Conservation (phyloP, 2,888 invertebrate species). For the Phrixothrix hirtus region DNA sequence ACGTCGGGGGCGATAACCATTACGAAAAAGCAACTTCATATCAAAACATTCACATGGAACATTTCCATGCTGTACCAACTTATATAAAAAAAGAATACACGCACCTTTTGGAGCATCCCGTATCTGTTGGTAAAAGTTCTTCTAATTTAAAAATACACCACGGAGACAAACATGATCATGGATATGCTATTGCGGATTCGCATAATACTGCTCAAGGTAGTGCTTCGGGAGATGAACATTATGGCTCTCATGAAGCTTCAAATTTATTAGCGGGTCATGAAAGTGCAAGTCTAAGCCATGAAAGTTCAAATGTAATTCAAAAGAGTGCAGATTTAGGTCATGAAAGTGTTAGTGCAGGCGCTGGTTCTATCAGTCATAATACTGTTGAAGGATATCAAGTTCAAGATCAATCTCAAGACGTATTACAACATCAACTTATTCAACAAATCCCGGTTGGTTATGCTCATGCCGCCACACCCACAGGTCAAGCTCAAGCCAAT, state of each 20-base stretch:
- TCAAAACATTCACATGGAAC: constrained; percentile 71
- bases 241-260: background rate
- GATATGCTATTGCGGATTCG: constrained; percentile 36
- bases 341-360: background rate
- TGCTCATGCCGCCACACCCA: background rate
- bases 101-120: constrained; percentile 66
- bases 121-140: constrained; percentile 63
- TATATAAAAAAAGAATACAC: constrained; percentile 70
- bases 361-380: background rate
- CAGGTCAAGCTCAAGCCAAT: constrained; percentile 2
- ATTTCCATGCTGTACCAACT: constrained; percentile 71
- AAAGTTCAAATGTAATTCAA: background rate
- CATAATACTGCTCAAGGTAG: constrained; percentile 5
- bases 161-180: constrained; percentile 43
- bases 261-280: background rate
- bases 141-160: constrained; percentile 44
- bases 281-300: background rate
- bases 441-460: constrained; percentile 5
- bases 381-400: constrained; percentile 11
- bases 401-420: constrained; percentile 4
- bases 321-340: constrained; percentile 10
- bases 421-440: constrained; percentile 4
- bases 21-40: constrained; percentile 71
- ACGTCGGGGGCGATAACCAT: constrained; percentile 43
- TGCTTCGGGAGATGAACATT: background rate